phyloP scores from a whole-genome alignment of 1,140 invertebrate genomes.

The Saccostrea glomerata region DNA sequence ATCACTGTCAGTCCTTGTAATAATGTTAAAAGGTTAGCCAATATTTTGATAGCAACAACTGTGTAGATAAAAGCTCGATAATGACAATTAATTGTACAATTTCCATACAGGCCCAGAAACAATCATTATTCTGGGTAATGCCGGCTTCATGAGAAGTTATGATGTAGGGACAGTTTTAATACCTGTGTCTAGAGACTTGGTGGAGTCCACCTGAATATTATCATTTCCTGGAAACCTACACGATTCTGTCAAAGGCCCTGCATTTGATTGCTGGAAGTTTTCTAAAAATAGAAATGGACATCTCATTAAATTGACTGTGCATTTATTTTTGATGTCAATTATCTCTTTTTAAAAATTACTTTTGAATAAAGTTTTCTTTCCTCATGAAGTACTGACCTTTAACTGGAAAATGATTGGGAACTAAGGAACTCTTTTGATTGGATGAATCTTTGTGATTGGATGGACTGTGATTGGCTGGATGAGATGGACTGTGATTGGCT shows the following conservation, averaged over 20 bases:
- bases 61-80: neutral
- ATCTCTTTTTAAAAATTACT: neutral
- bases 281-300: slow-evolving; percentile 32
- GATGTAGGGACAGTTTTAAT: slow-evolving; percentile 48
- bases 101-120: neutral
- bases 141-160: slow-evolving; percentile 41
- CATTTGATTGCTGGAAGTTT: slow-evolving; percentile 45
- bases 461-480: slow-evolving; percentile 51
- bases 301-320: neutral
- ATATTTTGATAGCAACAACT: neutral
- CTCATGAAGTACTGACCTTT: neutral
- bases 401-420: neutral
- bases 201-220: slow-evolving; percentile 56
- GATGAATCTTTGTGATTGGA: slow-evolving; percentile 27
- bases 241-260: slow-evolving; percentile 27
- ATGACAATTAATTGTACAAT: slow-evolving; percentile 16
- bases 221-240: slow-evolving; percentile 46
- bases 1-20: neutral
- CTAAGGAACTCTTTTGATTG: slow-evolving; percentile 29
- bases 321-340: neutral
- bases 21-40: neutral
- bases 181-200: slow-evolving; percentile 64
- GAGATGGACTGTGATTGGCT: slow-evolving; percentile 35
- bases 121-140: neutral
- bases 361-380: neutral